Evolutionary conservation across 2,797 vertebrate genomes (phyloP).

Genomic region (Chelonia mydas): DNA sequence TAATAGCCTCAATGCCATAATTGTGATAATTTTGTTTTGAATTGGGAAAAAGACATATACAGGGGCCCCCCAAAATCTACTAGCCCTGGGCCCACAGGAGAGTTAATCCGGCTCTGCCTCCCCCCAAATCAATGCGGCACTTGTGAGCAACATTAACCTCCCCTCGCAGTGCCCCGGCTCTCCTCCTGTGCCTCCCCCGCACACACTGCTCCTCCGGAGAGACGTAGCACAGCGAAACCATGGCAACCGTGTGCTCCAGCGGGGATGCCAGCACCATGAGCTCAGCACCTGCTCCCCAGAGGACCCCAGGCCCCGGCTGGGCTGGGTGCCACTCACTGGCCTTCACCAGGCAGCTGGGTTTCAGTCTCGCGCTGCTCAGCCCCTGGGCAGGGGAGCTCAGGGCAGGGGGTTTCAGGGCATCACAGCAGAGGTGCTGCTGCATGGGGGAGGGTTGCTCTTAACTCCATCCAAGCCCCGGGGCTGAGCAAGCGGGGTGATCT

Average conservation of each 20-base stretch:
- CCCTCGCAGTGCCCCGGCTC: fast-evolving
- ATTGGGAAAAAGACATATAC: too few relatives aligned
- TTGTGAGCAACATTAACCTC: background rate
- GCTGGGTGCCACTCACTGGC: background rate
- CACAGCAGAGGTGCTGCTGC: background rate
- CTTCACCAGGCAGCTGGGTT: background rate
- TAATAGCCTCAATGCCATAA: too few relatives aligned
- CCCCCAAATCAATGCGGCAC: background rate
- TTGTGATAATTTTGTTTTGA: too few relatives aligned
- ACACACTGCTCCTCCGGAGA: conserved; percentile 21
- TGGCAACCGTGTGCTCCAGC: conserved; percentile 18
- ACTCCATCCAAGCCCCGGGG: fast-evolving
- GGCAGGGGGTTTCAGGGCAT: background rate
- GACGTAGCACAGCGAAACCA: conserved; percentile 66
- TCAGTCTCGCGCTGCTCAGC: background rate
- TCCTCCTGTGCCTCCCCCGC: background rate
- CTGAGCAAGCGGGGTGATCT: background rate
- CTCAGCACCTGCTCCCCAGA: background rate
- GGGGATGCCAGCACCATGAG: background rate
- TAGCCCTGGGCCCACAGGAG: too few relatives aligned
- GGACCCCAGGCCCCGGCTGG: background rate
- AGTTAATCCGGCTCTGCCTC: too few relatives aligned
- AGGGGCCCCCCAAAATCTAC: too few relatives aligned
- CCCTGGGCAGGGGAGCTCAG: background rate
- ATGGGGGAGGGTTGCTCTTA: background rate